phyloP scores from a whole-genome alignment of 2,113 vertebrate species.

The Aepyceros melampus region DNA sequence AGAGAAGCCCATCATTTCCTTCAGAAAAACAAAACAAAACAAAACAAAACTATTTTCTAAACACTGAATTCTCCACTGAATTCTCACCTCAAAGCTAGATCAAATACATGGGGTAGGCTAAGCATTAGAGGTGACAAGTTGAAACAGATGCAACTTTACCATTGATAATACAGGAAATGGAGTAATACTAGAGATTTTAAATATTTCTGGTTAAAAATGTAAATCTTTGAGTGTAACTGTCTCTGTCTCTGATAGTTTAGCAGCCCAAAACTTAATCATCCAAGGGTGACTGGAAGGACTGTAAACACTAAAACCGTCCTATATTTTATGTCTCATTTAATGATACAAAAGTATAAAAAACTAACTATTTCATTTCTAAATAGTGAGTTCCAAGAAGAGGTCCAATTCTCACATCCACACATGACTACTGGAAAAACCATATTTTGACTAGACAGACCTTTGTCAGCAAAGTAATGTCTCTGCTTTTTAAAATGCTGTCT shows the following conservation, averaged over 20 bases:
- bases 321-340: slow-evolving; percentile 13
- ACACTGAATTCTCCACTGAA: not conserved
- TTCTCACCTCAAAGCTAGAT: not conserved
- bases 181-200: not conserved
- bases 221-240: not conserved
- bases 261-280: not conserved
- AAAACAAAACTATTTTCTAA: slow-evolving; percentile 19
- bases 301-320: not conserved
- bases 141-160: not conserved
- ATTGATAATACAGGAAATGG: not conserved
- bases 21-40: not conserved
- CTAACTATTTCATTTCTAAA: slow-evolving; percentile 28
- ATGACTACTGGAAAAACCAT: not conserved
- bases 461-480: not conserved
- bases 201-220: not conserved
- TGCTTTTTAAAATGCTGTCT: not conserved
- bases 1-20: not conserved
- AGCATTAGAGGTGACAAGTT: not conserved
- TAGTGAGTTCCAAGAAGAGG: slow-evolving; percentile 20
- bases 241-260: not conserved
- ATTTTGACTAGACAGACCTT: not conserved
- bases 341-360: slow-evolving; percentile 3
- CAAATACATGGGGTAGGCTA: not conserved
- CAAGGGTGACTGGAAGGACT: not conserved
- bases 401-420: not conserved